Percentiles rank a stretch among this genome's conserved stretches.
Evolutionary conservation across 2,113 vertebrate species (phyloP).

Genomic region (Percina caprodes): DNA sequence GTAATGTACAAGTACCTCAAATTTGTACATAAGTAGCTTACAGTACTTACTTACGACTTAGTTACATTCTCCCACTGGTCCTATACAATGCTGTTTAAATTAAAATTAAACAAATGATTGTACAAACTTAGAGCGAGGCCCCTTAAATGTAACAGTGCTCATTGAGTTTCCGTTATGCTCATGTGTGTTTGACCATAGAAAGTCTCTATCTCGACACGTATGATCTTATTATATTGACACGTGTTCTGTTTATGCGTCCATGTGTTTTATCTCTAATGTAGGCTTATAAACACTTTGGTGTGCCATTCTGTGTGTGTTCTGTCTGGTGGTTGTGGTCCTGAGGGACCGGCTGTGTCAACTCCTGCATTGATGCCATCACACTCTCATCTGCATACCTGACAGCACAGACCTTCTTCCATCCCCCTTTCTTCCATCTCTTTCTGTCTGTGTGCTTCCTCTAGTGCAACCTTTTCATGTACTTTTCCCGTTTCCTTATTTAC

Average conservation of each 20-base stretch:
- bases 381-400: constrained; percentile 75
- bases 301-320: constrained; percentile 34
- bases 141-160: background rate
- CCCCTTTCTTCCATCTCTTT: constrained; percentile 36
- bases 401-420: constrained; percentile 53
- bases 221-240: constrained; percentile 39
- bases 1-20: too few relatives aligned
- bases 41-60: too few relatives aligned
- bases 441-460: constrained; percentile 10
- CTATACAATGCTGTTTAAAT: background rate
- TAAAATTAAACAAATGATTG: background rate
- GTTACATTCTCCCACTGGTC: too few relatives aligned
- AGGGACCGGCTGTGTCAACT: constrained; percentile 73
- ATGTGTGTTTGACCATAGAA: constrained; percentile 1
- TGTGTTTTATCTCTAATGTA: constrained; percentile 59
- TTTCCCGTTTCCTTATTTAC: constrained; percentile 8
- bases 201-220: constrained; percentile 23
- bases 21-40: too few relatives aligned
- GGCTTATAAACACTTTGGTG: constrained; percentile 51
- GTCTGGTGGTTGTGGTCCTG: constrained; percentile 41
- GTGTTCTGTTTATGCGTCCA: constrained; percentile 32
- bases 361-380: constrained; percentile 72
- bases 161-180: background rate
- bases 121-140: background rate
- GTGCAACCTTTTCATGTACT: constrained; percentile 8